Evolutionary conservation across 2,113 vertebrate species (phyloP).

Genomic region (Melanerpes formicivorus): DNA sequence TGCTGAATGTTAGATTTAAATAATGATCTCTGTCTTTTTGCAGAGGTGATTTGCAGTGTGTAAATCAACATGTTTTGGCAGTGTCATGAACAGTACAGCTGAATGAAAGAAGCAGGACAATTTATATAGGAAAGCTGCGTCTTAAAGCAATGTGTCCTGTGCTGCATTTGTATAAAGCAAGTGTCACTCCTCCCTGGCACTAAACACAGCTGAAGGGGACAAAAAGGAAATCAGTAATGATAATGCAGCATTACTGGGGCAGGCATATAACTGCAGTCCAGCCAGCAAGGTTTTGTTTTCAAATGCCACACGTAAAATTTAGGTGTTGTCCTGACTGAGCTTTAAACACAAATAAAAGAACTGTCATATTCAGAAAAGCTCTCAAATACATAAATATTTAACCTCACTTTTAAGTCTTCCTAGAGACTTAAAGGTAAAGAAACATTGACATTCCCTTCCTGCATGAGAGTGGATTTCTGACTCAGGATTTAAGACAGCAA

Average conservation of each 20-base stretch:
- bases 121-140: neutral
- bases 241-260: neutral
- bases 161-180: neutral
- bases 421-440: constrained; percentile 7
- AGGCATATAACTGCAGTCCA: neutral
- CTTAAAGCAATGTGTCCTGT: neutral
- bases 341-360: neutral
- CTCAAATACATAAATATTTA: constrained; percentile 25
- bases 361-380: neutral
- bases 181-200: neutral
- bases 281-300: neutral
- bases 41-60: neutral
- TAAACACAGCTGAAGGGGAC: neutral
- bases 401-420: neutral
- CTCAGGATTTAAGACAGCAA: constrained; percentile 13
- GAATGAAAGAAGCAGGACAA: neutral
- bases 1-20: neutral
- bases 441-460: neutral
- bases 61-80: constrained; percentile 22
- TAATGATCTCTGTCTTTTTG: constrained; percentile 12
- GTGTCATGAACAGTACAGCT: neutral
- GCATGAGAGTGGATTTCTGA: constrained; percentile 28
- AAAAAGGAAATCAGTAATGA: neutral
- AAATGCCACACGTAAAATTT: neutral
- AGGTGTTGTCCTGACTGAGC: neutral